Conservation (phyloP, 2,888 invertebrate genomes). For the Trissolcus japonicus region DNA sequence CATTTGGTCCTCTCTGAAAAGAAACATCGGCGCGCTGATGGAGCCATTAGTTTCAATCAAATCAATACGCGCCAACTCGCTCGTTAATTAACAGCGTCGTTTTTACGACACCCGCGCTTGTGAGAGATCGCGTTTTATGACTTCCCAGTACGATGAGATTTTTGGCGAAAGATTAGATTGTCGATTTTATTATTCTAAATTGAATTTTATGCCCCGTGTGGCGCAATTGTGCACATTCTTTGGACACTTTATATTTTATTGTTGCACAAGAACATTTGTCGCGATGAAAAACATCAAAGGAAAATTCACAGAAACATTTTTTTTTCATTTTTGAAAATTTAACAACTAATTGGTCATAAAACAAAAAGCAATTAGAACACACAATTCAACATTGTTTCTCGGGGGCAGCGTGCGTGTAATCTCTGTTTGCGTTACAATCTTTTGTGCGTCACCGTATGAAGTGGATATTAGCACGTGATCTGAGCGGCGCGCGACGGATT, state of each 20-base stretch:
- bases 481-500: slow-evolving; percentile 44
- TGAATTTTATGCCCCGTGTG: not conserved
- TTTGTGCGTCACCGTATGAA: slow-evolving; percentile 34
- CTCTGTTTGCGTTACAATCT: slow-evolving; percentile 44
- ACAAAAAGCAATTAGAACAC: no score
- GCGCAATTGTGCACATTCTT: no score
- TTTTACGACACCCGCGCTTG: slow-evolving; percentile 19
- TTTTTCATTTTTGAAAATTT: no score
- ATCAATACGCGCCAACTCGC: not conserved
- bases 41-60: slow-evolving; percentile 43
- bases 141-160: slow-evolving; percentile 33
- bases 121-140: slow-evolving; percentile 31
- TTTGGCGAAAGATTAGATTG: slow-evolving; percentile 36
- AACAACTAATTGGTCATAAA: no score
- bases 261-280: no score
- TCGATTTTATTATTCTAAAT: slow-evolving; percentile 21
- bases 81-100: not conserved
- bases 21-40: slow-evolving; percentile 2
- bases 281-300: no score
- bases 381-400: not conserved
- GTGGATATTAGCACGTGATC: slow-evolving; percentile 63
- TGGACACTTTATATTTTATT: no score
- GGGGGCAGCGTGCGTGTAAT: slow-evolving; percentile 20
- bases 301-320: no score
- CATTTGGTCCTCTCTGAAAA: slow-evolving; percentile 6